phyloP scores from a whole-genome alignment of 35 echinoderm and acorn worm genomes.

The Lytechinus pictus region DNA sequence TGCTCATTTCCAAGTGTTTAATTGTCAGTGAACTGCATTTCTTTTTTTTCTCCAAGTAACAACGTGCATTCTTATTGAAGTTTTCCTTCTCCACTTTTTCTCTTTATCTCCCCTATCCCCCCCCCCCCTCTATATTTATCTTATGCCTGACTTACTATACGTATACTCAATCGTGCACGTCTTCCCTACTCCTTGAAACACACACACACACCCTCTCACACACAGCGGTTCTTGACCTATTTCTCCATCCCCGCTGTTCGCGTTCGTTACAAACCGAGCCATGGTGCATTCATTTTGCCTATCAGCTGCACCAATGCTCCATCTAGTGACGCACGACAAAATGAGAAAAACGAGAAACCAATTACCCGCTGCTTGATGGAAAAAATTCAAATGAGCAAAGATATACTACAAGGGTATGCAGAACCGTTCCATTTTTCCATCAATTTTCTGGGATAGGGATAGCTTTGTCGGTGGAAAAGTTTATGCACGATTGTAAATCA shows the following conservation, averaged over 20 bases:
- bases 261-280: neutral
- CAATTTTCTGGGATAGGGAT: neutral
- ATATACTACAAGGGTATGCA: neutral
- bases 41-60: too few relatives aligned
- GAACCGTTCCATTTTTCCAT: neutral
- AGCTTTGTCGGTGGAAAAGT: conserved; percentile 1
- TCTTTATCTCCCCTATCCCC: neutral
- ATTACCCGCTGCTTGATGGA: neutral
- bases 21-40: too few relatives aligned
- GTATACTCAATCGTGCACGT: neutral
- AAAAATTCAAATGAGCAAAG: conserved; percentile 13
- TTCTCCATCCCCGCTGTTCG: neutral
- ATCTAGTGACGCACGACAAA: neutral
- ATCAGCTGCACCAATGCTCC: neutral
- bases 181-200: neutral
- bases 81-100: neutral
- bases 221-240: neutral
- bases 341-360: conserved; percentile 13
- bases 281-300: neutral
- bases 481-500: neutral
- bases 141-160: neutral
- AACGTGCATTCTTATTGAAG: too few relatives aligned
- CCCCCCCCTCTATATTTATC: neutral
- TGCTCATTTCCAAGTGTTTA: too few relatives aligned
- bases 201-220: neutral